Conservation (phyloP, 2,888 invertebrate species). For the Notodonta dromedarius region DNA sequence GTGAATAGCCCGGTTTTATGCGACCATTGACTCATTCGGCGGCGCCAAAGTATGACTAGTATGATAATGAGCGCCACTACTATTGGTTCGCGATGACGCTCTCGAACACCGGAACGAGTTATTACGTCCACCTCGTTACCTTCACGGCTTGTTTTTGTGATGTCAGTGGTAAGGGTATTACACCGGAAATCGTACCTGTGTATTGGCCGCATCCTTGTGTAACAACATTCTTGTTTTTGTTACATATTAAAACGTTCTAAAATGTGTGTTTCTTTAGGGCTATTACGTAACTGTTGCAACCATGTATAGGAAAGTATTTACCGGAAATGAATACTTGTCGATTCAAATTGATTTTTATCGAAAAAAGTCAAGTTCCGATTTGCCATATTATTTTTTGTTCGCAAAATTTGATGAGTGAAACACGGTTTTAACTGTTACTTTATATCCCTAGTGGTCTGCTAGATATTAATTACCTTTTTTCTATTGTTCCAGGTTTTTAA, state of each 20-base stretch:
- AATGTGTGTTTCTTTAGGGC: constrained; percentile 13
- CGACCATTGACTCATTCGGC: constrained; percentile 58
- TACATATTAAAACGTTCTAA: constrained; percentile 5
- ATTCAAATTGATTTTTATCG: no score
- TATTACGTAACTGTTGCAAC: no score
- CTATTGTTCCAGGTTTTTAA: constrained; percentile 67
- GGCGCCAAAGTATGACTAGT: constrained; percentile 63
- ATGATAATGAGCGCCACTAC: constrained; percentile 56
- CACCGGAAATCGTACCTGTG: constrained; percentile 74
- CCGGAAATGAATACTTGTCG: no score
- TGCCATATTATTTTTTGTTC: no score
- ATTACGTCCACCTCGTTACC: constrained; percentile 45
- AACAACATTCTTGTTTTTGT: constrained; percentile 48
- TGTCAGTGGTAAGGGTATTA: constrained; percentile 46
- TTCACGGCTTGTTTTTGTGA: constrained; percentile 53
- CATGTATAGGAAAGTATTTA: no score
- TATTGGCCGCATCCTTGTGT: constrained; percentile 58
- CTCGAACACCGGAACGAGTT: constrained; percentile 44
- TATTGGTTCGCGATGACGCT: constrained; percentile 42
- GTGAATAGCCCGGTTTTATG: constrained; percentile 52
- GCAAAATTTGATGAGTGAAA: no score
- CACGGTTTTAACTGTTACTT: no score
- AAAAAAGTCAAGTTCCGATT: no score
- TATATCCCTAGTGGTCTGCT: constrained; percentile 20
- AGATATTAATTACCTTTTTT: constrained; percentile 32